phyloP scores from a whole-genome alignment of 2,888 invertebrate genomes.

The Melieria crassipennis region DNA sequence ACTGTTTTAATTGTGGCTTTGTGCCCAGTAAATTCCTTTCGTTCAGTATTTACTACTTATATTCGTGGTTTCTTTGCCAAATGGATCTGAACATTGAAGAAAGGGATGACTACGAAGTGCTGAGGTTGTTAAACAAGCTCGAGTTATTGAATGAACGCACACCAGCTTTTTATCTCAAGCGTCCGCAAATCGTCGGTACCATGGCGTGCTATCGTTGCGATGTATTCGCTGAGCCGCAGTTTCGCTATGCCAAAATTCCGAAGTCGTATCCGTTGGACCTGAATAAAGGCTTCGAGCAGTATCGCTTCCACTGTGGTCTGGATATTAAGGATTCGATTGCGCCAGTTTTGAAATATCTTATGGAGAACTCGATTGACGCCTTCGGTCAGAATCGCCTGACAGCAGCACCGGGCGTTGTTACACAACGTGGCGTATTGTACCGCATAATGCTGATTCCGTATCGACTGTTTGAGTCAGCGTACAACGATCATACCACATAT shows the following conservation, averaged over 20 bases:
- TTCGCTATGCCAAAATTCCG: neutral
- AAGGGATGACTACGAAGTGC: neutral
- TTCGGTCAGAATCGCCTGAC: too few relatives aligned
- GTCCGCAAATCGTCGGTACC: neutral
- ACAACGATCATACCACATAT: neutral
- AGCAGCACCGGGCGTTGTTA: too few relatives aligned
- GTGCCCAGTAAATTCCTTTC: too few relatives aligned
- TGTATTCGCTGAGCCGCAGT: neutral
- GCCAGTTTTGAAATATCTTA: too few relatives aligned
- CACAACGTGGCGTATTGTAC: neutral
- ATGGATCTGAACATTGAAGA: neutral
- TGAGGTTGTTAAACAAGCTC: neutral
- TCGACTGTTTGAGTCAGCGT: neutral
- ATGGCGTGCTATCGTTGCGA: neutral
- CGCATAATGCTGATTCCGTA: slow-evolving; percentile 18
- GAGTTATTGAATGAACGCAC: too few relatives aligned
- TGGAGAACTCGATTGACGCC: too few relatives aligned
- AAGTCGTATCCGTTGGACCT: slow-evolving; percentile 20
- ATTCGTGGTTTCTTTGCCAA: too few relatives aligned
- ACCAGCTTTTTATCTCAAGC: neutral
- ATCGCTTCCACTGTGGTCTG: neutral
- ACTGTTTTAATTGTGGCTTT: too few relatives aligned
- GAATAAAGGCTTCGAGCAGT: slow-evolving; percentile 24
- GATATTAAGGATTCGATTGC: too few relatives aligned
- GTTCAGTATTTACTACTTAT: too few relatives aligned